Evolutionary conservation across 2,888 invertebrate species (phyloP), one percentile per base, ranked within the genome.

Genomic region (Brachyptera risi): DNA sequence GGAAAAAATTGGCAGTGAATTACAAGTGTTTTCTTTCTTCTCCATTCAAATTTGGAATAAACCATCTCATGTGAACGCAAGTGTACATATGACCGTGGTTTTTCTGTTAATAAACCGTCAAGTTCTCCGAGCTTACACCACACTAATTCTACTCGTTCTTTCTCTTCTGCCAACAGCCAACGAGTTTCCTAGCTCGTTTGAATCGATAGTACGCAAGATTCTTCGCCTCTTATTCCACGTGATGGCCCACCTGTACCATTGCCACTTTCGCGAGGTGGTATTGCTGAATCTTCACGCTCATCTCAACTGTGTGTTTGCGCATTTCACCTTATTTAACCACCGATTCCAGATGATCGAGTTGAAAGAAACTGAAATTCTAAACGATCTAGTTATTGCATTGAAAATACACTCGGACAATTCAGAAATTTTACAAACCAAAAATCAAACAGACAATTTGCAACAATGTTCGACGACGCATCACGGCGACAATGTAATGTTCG

Each of bases 191-290:
- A 84, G 87, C 74, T 88, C 88, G 74, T 96, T 97, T 80, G 95
- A 94, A 81, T 86, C 88, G 74, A 91, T 93, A 79, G 94, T 96
- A 75, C 90, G 95, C 79, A 96, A 96, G 82, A 95, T 97, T 78
- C 85, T 92, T 80, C 90, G 95, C 76, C 86, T 96, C 80, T 85
- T 96, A 82, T 96, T 95, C 84, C 96, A 96, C 81, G 96, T 97
- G 78, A 85, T 97, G 83, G 96, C 96, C 78, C 97, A 98, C 83
- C 84, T 97, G 78, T 96, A 97, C 83, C 94, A 95, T 77, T 90
- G 92, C 79, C 97, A 98, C 85, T 96, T 96, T 83, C 87, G 92
- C 79, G 93, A 96, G 82, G 88, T 96, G 72, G 90, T 92, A 75
- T 84, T 92, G 76, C 85, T 97, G 77, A 90, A 92, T 71, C 84